Evolutionary conservation across 2,888 invertebrate species (phyloP), one percentile per base, ranked within the genome.

Genomic region (Drosophila anomalipes): DNA sequence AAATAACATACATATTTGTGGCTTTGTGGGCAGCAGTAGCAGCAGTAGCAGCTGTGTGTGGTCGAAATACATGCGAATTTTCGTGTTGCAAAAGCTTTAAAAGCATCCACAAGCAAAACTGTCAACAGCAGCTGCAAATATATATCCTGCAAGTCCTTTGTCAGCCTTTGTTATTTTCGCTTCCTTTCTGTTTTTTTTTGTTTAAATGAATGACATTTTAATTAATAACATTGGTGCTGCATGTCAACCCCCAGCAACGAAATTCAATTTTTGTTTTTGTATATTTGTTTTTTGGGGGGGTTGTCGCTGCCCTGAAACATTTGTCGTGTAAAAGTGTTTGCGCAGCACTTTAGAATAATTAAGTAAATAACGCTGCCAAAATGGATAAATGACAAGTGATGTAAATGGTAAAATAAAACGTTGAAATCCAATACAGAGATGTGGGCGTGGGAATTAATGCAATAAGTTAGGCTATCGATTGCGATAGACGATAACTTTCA

Each of bases 211-310:
- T 91, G 91, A 92, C 92, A 87, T 90, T 92, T 91, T 91, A 91
- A 91, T 92, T 91, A 92, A 92, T 92, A 92, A 90, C 91, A 87
- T 90, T 90, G 91, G 85, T 84, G 84, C 77, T 74, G 67, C 70
- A 68, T 71, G 56, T 65, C 68, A 58, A 54, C 39, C 32, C 41
- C 53, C 66, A 14, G 19, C 10, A 49, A 26, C 26, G 26, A 47
- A 67, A 49, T 49, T 74, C 57, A 67, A 81, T 70, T 67, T 70
- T 58, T 63, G 22, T 58, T 41, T 26, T 5, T 54, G 70, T 56
- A 56, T 39, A n/a, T 28, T 37, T 9, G 33, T 58, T 70, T 49
- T 62, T 41, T 39, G 44, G 62, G 56, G 44, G 56, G 39, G 61
- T 28, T 49, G 49, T 28, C 59, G 56, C 22, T 56, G 61, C 64